Percentiles rank a stretch among this genome's conserved stretches.
Conservation (phyloP, 2,888 invertebrate genomes). For the Andrena minutula region DNA sequence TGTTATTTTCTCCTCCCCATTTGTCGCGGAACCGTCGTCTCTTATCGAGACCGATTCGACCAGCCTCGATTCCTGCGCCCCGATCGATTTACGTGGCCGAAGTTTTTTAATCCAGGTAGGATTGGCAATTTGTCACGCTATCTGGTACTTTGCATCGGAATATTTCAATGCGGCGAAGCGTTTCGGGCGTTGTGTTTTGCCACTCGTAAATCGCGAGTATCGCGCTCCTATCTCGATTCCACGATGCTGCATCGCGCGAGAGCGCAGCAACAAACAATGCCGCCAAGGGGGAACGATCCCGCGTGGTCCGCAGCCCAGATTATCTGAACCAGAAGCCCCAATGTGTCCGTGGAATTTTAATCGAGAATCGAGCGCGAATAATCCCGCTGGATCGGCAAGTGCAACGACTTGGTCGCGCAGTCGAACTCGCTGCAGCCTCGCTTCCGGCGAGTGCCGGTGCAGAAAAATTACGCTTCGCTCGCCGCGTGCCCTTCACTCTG, state of each 20-base stretch:
- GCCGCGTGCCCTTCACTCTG: not conserved
- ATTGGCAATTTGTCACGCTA: conserved; percentile 58
- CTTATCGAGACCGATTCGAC: conserved; percentile 11
- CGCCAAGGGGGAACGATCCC: conserved; percentile 31
- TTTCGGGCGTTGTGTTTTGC: conserved; percentile 42
- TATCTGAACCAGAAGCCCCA: conserved; percentile 22
- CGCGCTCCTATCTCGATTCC: conserved; percentile 61
- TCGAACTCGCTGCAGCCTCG: conserved; percentile 7
- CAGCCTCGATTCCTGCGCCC: not conserved
- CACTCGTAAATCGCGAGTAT: conserved; percentile 67
- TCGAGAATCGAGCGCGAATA: conserved; percentile 40
- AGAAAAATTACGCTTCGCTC: not conserved
- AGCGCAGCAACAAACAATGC: conserved; percentile 57
- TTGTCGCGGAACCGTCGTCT: not conserved
- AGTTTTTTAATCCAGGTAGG: conserved; percentile 23
- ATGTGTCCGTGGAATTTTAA: conserved; percentile 48
- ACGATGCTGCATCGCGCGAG: conserved; percentile 31
- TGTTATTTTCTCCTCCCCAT: not conserved
- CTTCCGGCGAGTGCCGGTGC: not conserved
- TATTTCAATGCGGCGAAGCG: conserved; percentile 54
- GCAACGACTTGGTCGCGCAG: not conserved
- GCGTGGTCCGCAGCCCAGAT: conserved; percentile 44
- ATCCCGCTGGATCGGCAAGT: conserved; percentile 15
- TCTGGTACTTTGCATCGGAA: conserved; percentile 56
- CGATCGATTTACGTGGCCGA: conserved; percentile 20